Conservation (phyloP, 2,797 vertebrate species). For the Enteromius radiatus region DNA sequence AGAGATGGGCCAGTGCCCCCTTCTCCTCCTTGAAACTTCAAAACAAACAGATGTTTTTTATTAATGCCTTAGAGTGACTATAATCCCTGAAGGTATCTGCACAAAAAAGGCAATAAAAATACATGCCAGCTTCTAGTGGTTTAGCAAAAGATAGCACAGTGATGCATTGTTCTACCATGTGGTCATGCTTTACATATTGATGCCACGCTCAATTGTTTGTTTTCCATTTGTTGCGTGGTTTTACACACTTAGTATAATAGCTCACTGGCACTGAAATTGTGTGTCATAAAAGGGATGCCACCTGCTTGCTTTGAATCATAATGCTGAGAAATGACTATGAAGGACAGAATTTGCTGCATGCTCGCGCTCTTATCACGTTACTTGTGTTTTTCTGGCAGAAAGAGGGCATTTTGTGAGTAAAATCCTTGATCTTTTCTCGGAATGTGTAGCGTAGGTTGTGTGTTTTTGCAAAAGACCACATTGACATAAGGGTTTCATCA, state of each 20-base stretch:
- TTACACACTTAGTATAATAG: slow-evolving; percentile 37
- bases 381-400: slow-evolving; percentile 34
- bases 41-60: slow-evolving; percentile 62
- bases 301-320: slow-evolving; percentile 57
- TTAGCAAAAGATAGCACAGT: slow-evolving; percentile 63
- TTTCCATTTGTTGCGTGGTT: slow-evolving; percentile 49
- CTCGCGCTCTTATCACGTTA: slow-evolving; percentile 7
- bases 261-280: slow-evolving; percentile 36
- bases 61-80: slow-evolving; percentile 51
- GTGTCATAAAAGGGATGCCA: slow-evolving; percentile 56
- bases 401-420: slow-evolving; percentile 7
- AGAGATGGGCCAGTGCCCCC: slow-evolving; percentile 47
- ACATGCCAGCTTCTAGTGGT: slow-evolving; percentile 63
- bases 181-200: slow-evolving; percentile 50
- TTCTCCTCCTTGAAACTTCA: slow-evolving; percentile 26
- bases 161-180: slow-evolving; percentile 56
- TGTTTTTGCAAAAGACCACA: slow-evolving; percentile 3
- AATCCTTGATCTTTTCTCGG: slow-evolving; percentile 41
- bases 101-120: slow-evolving; percentile 36
- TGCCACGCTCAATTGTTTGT: slow-evolving; percentile 29
- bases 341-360: slow-evolving; percentile 6
- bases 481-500: slow-evolving; percentile 30
- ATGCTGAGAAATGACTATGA: slow-evolving; percentile 22
- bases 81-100: slow-evolving; percentile 52
- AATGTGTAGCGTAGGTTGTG: background rate